These are phyloP conservation scores for Incurvaria masculella DNA, from an alignment of 2,888 invertebrate species.

Conservation along the genomic window DNA sequence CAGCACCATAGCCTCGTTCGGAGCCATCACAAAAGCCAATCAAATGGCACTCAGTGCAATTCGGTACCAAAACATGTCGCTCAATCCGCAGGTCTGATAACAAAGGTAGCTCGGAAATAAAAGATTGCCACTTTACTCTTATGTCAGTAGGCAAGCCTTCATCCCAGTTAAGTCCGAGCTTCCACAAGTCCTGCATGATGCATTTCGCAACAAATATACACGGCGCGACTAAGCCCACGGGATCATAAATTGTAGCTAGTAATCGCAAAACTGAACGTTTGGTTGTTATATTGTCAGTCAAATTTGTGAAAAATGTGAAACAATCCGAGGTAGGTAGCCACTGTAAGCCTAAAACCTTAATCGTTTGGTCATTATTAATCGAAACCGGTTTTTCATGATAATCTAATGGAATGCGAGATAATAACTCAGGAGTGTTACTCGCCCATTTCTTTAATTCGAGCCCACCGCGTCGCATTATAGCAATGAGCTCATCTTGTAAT, in stretches of 20 bases:
- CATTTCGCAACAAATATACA: constrained; percentile 9
- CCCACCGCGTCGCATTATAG: neutral
- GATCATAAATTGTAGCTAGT: constrained; percentile 9
- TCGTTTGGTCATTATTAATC: neutral
- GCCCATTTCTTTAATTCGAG: constrained; percentile 7
- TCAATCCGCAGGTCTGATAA: neutral
- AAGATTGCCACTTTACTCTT: constrained; percentile 1
- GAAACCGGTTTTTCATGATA: constrained; percentile 1
- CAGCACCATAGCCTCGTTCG: constrained; percentile 5
- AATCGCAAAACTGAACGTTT: constrained; percentile 5
- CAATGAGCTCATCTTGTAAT: neutral
- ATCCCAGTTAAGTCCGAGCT: constrained; percentile 2
- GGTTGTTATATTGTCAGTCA: neutral
- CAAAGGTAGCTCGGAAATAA: neutral
- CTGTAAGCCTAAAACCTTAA: neutral
- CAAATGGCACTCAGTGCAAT: neutral
- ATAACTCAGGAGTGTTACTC: constrained; percentile 3
- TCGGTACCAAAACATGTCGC: neutral
- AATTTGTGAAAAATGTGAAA: constrained; percentile 3
- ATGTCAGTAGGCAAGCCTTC: constrained; percentile 6
- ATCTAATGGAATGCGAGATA: neutral
- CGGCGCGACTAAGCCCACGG: constrained; percentile 10
- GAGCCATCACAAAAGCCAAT: constrained; percentile 1
- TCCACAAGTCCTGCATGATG: constrained; percentile 11
- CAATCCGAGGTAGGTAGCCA: neutral